A percentile compares a stretch with the other conserved stretches of the same genome.
phyloP scores from a whole-genome alignment of 2,113 vertebrate genomes.

The Pristiophorus japonicus region DNA sequence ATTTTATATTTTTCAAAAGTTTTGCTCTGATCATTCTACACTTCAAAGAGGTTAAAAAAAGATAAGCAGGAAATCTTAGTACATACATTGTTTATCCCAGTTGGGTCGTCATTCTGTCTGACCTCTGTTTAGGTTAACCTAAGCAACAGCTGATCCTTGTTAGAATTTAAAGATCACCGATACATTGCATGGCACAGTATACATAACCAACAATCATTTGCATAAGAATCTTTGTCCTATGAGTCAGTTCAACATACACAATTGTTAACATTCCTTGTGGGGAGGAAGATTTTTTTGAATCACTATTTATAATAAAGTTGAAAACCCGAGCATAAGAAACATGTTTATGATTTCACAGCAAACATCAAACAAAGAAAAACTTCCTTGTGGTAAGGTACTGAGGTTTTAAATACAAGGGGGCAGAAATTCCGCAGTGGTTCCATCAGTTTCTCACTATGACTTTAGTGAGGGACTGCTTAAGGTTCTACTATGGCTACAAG shows the following conservation, averaged over 20 bases:
- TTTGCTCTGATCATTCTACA: neutral
- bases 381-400: neutral
- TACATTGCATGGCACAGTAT: neutral
- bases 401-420: neutral
- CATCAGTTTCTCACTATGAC: neutral
- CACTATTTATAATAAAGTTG: neutral
- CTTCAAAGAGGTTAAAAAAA: neutral
- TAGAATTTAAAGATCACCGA: neutral
- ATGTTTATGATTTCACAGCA: neutral
- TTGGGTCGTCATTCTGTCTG: neutral
- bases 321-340: neutral
- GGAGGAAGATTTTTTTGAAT: neutral
- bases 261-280: neutral
- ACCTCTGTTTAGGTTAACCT: neutral
- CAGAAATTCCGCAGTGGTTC: neutral
- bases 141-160: slow-evolving; percentile 13
- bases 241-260: neutral
- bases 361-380: neutral
- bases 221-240: neutral
- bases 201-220: neutral
- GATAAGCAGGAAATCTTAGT: neutral
- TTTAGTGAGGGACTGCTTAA: neutral
- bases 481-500: neutral
- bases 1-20: neutral
- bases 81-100: neutral